Percentiles rank a stretch among this genome's conserved stretches.
Conservation (phyloP, 2,888 invertebrate species). For the Molorchus minor region DNA sequence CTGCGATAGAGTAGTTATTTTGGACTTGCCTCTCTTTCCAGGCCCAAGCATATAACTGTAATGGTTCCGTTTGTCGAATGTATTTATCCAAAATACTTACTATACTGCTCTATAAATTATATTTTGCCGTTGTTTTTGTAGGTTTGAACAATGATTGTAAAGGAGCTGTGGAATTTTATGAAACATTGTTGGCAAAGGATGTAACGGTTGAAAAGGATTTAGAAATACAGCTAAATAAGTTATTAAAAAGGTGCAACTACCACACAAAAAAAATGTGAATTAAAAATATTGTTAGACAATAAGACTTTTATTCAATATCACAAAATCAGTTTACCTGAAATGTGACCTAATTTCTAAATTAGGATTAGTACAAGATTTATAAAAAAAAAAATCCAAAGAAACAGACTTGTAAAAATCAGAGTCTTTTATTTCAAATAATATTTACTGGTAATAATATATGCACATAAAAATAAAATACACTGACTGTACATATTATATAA, state of each 20-base stretch:
- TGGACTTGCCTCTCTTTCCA: too few relatives aligned
- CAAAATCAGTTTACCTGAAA: too few relatives aligned
- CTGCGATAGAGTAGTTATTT: too few relatives aligned
- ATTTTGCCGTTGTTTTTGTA: conserved; percentile 50
- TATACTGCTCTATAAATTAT: too few relatives aligned
- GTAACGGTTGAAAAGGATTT: conserved; percentile 22
- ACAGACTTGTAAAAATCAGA: conserved; percentile 22
- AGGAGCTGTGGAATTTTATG: conserved; percentile 63
- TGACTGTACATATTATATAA: conserved; percentile 52
- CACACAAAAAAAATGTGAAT: conserved; percentile 1
- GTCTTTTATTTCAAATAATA: conserved; percentile 43
- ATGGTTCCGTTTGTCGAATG: too few relatives aligned
- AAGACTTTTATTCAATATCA: too few relatives aligned
- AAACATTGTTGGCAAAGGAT: conserved; percentile 54
- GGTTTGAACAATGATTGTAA: conserved; percentile 65
- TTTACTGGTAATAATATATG: conserved; percentile 49
- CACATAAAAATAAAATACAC: conserved; percentile 53
- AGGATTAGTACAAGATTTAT: too few relatives aligned
- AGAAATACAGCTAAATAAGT: conserved; percentile 20
- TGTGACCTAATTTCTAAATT: too few relatives aligned
- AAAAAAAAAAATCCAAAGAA: too few relatives aligned
- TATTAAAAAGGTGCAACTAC: conserved; percentile 26
- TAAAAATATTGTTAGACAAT: too few relatives aligned
- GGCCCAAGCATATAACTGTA: too few relatives aligned
- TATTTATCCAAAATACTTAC: too few relatives aligned